Base-by-base conservation (phyloP, 2,113 vertebrate genomes). In the Asarcornis scutulata region DNA sequence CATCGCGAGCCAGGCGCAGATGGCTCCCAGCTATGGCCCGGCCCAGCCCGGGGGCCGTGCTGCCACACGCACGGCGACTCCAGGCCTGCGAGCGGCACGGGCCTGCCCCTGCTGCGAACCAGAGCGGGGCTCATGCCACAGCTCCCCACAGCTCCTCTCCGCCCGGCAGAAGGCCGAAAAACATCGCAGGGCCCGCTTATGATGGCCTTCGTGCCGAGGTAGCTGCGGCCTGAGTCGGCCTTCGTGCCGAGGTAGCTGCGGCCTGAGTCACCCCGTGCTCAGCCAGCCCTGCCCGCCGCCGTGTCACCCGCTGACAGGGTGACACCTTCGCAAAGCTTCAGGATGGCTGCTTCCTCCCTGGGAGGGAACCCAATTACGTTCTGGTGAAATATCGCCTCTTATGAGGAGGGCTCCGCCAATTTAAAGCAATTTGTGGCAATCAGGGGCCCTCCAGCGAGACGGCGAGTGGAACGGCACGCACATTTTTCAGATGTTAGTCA, bases 401-500 rank as follows among this genome's bases (percentile, higher is more conserved):
- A 69, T 5, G 29, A 53, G 73, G 63, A 75, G 87, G 4, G 87
- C 75, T 62, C 58, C 76, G 88, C 52, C 85, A 68, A 7, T 11
- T 48, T 3, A 34, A 50, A 76, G 91, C 32, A 1, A 52, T 73
- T 34, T 76, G 92, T 7, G 20, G 78, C 81, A 7, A 2, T 63
- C 89, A 9, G 73, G 62, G 82, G 55, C 93, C 60, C 74, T 34
- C 66, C 74, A 59, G 44, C 26, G 68, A 74, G 75, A 79, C 64
- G 59, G 81, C 36, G 52, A 96, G 79, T 80, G 71, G 17, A 92
- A 76, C 40, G 32, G 52, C 62, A 26, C 1, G 1, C 16, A 7
- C 80, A 79, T 95, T 96, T 92, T 82, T 79, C 69, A 83, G n/a
- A 38, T 62, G 50, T 91, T 96, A 96, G 60, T 96, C 97, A 90